Evolutionary conservation across 2,888 invertebrate species (phyloP), one percentile per base, ranked within the genome.

Genomic region (Drosophila anceps): DNA sequence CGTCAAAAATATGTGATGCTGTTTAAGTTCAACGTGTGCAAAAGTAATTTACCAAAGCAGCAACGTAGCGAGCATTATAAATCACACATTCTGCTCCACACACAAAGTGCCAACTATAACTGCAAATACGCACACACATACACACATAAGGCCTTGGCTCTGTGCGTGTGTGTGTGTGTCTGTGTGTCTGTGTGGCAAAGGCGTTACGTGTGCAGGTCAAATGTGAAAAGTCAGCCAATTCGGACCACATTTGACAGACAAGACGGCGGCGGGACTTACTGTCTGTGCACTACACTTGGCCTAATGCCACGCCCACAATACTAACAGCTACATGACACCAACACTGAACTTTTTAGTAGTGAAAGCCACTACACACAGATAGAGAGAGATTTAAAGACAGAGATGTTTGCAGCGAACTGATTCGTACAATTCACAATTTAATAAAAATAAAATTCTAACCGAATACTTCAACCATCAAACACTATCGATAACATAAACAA

Each of bases 151-250:
- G 37, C 18, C 50, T 41, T 31, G 24, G 2, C 24, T 4, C 24
- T 3, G 24, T 18, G 13, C 9, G 4, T 43, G 10, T 27, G 9
- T 9, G 9, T 46, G 46, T 27, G n/a, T 27, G 46, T 27, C 15
- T 15, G 46, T 27, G n/a, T 27, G 46, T 27, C 15, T 15, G 15
- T 9, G 27, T 27, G n/a, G n/a, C 4, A 10, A 48, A 61, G 62
- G 80, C 86, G 76, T 83, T 80, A 88, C 87, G 87, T 89, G 89
- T 84, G 67, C 88, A 89, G 87, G 84, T 89, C 89, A 89, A 84
- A 84, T 89, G 89, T 77, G 88, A 89, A 67, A 87, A 84, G 84
- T 87, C 84, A 87, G 87, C 87, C 84, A 84, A 89, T 84, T 84
- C 84, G 78, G 84, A 72, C 58, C 75, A 81, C 89, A 76, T 74